A percentile compares a stretch with the other conserved stretches of the same genome.
Evolutionary conservation across 1,140 invertebrate species (phyloP).

Genomic region (Drosophila tsacasi): DNA sequence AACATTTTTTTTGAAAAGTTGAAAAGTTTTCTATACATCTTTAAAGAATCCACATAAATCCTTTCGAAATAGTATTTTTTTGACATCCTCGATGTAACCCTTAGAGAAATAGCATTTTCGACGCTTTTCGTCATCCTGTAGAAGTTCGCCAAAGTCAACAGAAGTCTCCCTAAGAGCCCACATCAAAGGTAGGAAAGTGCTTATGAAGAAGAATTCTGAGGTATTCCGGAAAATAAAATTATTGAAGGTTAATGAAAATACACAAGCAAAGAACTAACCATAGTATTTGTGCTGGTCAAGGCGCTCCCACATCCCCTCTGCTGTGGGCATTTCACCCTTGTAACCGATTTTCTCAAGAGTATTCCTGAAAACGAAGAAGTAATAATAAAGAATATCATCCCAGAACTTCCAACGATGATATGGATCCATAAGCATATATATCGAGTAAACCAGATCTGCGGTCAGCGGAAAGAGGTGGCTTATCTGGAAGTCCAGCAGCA

Average conservation of each 20-base stretch:
- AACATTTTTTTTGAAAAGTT: background rate
- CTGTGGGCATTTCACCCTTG: constrained; percentile 40
- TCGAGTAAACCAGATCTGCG: constrained; percentile 52
- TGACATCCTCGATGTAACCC: constrained; percentile 37
- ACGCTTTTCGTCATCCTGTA: constrained; percentile 36
- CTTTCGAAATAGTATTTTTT: constrained; percentile 1
- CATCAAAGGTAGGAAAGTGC: constrained; percentile 34
- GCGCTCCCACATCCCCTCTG: constrained; percentile 29
- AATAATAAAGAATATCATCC: constrained; percentile 44
- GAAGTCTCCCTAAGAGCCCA: constrained; percentile 19
- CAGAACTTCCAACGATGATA: constrained; percentile 23
- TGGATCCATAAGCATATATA: constrained; percentile 49
- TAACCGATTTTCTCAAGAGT: constrained; percentile 44
- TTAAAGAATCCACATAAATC: constrained; percentile 30
- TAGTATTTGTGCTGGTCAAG: constrained; percentile 27
- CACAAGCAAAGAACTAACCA: constrained; percentile 12
- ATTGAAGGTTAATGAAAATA: background rate
- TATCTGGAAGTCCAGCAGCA: constrained; percentile 65
- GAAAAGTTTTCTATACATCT: background rate
- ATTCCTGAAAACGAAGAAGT: constrained; percentile 22
- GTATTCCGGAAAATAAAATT: too few species aligned
- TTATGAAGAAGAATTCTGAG: constrained; percentile 32
- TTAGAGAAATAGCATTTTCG: constrained; percentile 2
- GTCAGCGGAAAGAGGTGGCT: constrained; percentile 45
- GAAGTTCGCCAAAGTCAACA: constrained; percentile 18